These are phyloP conservation scores for Porites lobata DNA, from an alignment of 92 coral and sea anemone species.

Conservation along the genomic window DNA sequence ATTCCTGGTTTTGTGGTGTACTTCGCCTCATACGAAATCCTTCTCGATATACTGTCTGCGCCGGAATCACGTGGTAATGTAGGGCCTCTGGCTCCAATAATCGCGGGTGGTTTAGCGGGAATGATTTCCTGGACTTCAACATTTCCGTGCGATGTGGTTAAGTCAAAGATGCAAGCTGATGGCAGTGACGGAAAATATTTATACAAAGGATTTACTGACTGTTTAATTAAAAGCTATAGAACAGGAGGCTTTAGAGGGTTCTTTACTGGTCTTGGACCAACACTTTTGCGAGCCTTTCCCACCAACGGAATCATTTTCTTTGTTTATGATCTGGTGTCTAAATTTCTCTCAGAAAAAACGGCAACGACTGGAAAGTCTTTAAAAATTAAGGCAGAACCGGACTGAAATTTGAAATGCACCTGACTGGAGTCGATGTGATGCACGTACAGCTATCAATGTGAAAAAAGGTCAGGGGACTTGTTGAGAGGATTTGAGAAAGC, in stretches of 20 bases:
- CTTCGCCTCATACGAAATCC: slow-evolving; percentile 86
- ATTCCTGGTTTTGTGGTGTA: slow-evolving; percentile 87
- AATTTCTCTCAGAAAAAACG: neutral
- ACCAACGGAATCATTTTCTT: slow-evolving; percentile 86
- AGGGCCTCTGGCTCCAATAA: slow-evolving; percentile 65
- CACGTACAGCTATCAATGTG: no score
- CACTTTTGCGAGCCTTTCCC: slow-evolving; percentile 91
- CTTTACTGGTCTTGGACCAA: slow-evolving; percentile 83
- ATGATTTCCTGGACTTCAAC: slow-evolving; percentile 88
- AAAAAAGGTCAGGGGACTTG: no score
- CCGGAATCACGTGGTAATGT: slow-evolving; percentile 55
- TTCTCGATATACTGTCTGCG: slow-evolving; percentile 64
- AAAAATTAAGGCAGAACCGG: neutral
- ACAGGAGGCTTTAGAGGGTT: slow-evolving; percentile 82
- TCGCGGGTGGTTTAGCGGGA: slow-evolving; percentile 96
- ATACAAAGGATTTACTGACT: slow-evolving; percentile 81
- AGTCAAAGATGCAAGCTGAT: slow-evolving; percentile 98
- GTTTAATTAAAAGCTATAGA: slow-evolving; percentile 83
- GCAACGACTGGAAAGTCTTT: neutral
- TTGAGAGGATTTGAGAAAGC: no score
- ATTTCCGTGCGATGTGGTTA: slow-evolving; percentile 90
- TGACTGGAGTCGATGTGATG: neutral
- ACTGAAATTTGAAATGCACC: neutral
- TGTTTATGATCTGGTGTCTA: slow-evolving; percentile 59
- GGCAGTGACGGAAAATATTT: slow-evolving; percentile 76